Evolutionary conservation across 1,140 invertebrate genomes (phyloP), one percentile per base, ranked within the genome.

Genomic region (Megalopta genalis): DNA sequence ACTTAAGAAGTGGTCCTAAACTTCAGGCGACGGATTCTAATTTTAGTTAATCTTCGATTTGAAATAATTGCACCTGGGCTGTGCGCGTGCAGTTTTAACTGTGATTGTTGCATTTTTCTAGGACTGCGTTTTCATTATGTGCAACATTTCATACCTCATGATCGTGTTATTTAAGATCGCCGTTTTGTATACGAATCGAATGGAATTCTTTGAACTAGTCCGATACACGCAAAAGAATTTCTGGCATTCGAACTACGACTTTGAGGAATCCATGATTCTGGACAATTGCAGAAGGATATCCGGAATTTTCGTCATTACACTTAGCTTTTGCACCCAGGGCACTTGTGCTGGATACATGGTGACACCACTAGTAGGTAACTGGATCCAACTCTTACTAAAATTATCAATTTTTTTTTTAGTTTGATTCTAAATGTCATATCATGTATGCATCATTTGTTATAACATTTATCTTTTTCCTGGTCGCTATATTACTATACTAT

Each of bases 141-240:
- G 84, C 60, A 82, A 68, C 5, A 27, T 25, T 39, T 65, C 82
- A 32, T 82, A 77, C 1, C n/a, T 88, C 12, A 1, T 81, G 2
- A n/a, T 85, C 63, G 42, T 80, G 39, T 7, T 86, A 1, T 3
- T 83, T 1, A 88, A 88, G 21, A n/a, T 88, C n/a, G n/a, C 12
- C 12, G 27, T 49, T 37, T 0, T 85, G 7, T 12, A 72, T 0
- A 0, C 16, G 7, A 59, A 80, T n/a, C 74, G 74, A 21, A 16
- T 32, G 25, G 60, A 80, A 25, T 32, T 88, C 4, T 23, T 83
- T 18, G 2, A n/a, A 0, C 57, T 88, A 37, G 54, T 88, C 8
- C 27, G 4, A 9, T 77, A 70, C 7, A 77, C 83, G 4, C 65
- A 81, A 21, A 73, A 81, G 0, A 81, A 88, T 27, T 88, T 88